Evolutionary conservation across 2,888 invertebrate species (phyloP).

Genomic region (Plagodis dolabraria): DNA sequence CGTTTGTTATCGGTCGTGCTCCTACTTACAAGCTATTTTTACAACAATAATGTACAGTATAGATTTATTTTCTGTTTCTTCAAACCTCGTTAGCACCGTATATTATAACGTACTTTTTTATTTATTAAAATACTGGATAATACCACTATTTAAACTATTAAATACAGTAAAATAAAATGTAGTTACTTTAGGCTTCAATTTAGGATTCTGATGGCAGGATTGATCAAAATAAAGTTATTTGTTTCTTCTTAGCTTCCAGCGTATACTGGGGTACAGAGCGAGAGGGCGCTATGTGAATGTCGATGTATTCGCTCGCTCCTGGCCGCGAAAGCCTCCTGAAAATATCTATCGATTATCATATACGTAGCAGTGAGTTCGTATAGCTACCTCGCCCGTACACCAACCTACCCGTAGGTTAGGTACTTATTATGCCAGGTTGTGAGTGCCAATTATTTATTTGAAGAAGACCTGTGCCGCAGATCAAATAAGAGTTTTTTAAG

Average conservation of each 20-base stretch:
- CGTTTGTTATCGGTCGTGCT: conserved; percentile 3
- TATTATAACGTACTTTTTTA: neutral
- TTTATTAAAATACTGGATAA: neutral
- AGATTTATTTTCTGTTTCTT: no score
- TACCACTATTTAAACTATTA: neutral
- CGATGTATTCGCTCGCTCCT: conserved; percentile 58
- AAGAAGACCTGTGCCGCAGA: conserved; percentile 59
- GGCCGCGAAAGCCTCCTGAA: conserved; percentile 83
- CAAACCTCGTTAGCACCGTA: no score
- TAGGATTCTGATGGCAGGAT: no score
- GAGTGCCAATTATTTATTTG: conserved; percentile 81
- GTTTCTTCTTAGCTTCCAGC: conserved; percentile 39
- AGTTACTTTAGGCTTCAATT: no score
- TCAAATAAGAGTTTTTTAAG: neutral
- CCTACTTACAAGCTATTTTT: neutral
- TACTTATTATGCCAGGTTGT: conserved; percentile 62
- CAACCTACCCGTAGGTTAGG: neutral
- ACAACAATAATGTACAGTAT: no score
- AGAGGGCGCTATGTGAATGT: conserved; percentile 62
- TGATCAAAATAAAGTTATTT: conserved; percentile 41
- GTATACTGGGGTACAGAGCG: conserved; percentile 67
- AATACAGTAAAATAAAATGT: conserved; percentile 8
- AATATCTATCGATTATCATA: conserved; percentile 85
- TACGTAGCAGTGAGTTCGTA: conserved; percentile 69
- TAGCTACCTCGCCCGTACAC: conserved; percentile 63